Conservation (phyloP, 2,888 invertebrate species). For the Liodrosophila aerea region DNA sequence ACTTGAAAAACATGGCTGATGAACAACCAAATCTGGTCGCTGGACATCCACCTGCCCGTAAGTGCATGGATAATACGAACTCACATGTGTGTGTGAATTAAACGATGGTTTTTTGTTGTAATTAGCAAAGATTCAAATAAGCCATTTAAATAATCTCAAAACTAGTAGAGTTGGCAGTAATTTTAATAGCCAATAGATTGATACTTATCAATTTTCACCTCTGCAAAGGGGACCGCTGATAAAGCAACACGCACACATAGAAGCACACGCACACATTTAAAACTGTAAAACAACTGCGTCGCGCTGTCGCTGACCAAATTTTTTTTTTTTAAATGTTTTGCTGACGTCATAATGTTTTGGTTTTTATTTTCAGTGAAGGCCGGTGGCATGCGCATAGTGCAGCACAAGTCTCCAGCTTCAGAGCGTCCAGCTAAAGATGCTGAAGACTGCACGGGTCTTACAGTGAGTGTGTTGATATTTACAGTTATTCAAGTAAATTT, state of each 20-base stretch:
- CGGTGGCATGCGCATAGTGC: conserved; percentile 95
- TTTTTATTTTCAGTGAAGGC: conserved; percentile 88
- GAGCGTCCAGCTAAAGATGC: conserved; percentile 86
- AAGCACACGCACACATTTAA: background rate
- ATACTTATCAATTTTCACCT: conserved; percentile 54
- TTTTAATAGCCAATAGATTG: conserved; percentile 27
- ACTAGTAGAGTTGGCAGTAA: conserved; percentile 25
- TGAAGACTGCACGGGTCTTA: conserved; percentile 89
- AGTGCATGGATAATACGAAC: conserved; percentile 57
- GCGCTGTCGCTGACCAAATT: conserved; percentile 30
- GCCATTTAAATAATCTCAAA: background rate
- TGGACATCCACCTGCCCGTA: conserved; percentile 96
- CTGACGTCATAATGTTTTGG: conserved; percentile 52
- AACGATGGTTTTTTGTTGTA: conserved; percentile 13
- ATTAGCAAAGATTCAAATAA: conserved; percentile 8
- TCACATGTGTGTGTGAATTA: conserved; percentile 3
- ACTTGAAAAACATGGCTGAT: conserved; percentile 82
- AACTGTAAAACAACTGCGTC: conserved; percentile 22
- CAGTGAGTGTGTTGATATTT: conserved; percentile 83
- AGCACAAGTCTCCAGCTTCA: conserved; percentile 89
- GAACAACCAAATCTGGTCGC: conserved; percentile 90
- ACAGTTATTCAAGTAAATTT: background rate
- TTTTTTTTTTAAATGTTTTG: conserved; percentile 5
- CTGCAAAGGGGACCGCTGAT: conserved; percentile 43
- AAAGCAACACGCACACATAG: conserved; percentile 27